Evolutionary conservation across 2,888 invertebrate genomes (phyloP).

Genomic region (Drosophila neonasuta): DNA sequence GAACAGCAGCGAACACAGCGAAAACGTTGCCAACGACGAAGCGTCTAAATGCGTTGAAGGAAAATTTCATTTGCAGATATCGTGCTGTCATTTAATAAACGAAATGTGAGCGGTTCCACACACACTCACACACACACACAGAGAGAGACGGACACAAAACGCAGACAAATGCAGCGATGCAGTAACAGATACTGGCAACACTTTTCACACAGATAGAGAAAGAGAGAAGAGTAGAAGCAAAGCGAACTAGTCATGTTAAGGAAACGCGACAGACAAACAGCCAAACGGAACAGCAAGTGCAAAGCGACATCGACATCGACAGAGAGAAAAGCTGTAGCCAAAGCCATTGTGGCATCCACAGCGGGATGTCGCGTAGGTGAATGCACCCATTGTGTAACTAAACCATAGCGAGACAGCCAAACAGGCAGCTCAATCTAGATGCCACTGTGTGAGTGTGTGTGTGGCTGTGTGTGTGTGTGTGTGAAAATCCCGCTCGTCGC

Average conservation of each 20-base stretch:
- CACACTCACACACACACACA: constrained; percentile 28
- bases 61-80: constrained; percentile 82
- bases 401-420: constrained; percentile 69
- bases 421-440: constrained; percentile 55
- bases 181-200: constrained; percentile 77
- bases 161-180: constrained; percentile 73
- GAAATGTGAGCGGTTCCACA: constrained; percentile 71
- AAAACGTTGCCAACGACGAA: constrained; percentile 39
- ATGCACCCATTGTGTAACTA: constrained; percentile 81
- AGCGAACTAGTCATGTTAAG: constrained; percentile 55
- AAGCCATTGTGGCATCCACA: constrained; percentile 56
- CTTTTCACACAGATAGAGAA: constrained; percentile 60
- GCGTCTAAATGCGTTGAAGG: constrained; percentile 74
- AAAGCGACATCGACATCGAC: constrained; percentile 27
- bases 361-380: constrained; percentile 78
- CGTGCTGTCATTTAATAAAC: constrained; percentile 81
- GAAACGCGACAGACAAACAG: constrained; percentile 61
- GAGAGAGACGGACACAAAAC: constrained; percentile 14
- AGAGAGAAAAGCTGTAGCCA: constrained; percentile 7
- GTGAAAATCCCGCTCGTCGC: constrained; percentile 75
- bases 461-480: constrained; percentile 24
- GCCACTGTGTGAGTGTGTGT: constrained; percentile 21
- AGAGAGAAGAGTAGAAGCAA: neutral
- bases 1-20: constrained; percentile 9
- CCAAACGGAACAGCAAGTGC: constrained; percentile 22